Base-by-base conservation (phyloP, 2,113 vertebrate species). In the Malurus alboscapulatus region DNA sequence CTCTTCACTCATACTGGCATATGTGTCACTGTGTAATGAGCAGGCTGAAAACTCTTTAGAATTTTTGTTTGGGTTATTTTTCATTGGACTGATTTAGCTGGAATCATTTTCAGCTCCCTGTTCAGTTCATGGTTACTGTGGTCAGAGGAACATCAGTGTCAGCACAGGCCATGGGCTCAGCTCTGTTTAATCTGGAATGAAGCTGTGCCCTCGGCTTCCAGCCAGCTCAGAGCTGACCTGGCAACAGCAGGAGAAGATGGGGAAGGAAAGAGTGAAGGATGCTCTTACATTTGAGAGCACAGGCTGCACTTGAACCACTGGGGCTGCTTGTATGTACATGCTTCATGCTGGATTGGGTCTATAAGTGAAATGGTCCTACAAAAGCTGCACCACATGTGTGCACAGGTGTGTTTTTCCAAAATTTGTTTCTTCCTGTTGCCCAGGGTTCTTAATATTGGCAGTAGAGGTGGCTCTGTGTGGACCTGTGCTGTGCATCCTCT, bases 81-180 rank as follows among this genome's bases (percentile, higher is more conserved):
- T 92, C 77, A 84, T 51, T 71, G 59, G n/a, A 29, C 4, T 15
- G 18, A n/a, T 66, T 62, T n/a, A 51, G 48, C 65, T 85, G 45
- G 18, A 14, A 84, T 92, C 3, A 10, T 80, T 95, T 96, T 75
- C 65, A 86, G n/a, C 40, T 92, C 42, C 14, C 53, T 95, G 44
- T 87, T 83, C 45, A 59, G 67, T 51, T 90, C 40, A 27, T 59
- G 79, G 83, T 86, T 72, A 51, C 16, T 71, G 59, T 71, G 83
- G 88, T 93, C 59, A 59, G 75, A 76, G 21, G 66, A 92, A 13
- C 48, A 71, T 32, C 55, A 55, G 66, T 48, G 84, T 88, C 92
- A 87, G 89, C 68, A 47, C 21, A n/a, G 81, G 66, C 72, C 1
- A 0, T 51, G 66, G 84, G 53, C 90, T 91, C 80, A 58, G 36